These are phyloP conservation scores for Conus ventricosus DNA, from an alignment of 1,140 invertebrate genomes.

Conservation along the genomic window DNA sequence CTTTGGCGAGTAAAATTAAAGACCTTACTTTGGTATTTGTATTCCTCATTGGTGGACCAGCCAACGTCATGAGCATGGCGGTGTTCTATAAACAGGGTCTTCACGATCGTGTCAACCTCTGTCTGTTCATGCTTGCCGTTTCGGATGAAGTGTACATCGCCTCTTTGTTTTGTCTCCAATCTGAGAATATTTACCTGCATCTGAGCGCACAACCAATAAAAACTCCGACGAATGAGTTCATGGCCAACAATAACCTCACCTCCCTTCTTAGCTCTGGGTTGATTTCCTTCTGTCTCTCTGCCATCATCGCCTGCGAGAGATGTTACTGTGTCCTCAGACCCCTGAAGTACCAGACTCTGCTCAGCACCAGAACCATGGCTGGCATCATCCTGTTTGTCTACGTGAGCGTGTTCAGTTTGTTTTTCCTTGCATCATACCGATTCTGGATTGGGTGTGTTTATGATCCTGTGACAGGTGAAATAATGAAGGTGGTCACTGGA, in stretches of 20 bases:
- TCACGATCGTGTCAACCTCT: slow-evolving; percentile 11
- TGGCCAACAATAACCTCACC: background rate
- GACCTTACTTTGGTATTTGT: background rate
- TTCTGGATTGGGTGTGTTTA: too few relatives aligned
- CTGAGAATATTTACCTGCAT: background rate
- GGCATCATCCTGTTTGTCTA: too few relatives aligned
- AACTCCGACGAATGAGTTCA: background rate
- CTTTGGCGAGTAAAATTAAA: background rate
- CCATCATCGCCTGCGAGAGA: slow-evolving; percentile 16
- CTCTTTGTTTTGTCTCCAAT: background rate
- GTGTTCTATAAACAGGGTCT: slow-evolving; percentile 29
- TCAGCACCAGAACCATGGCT: background rate
- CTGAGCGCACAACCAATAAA: background rate
- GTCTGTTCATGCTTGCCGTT: background rate
- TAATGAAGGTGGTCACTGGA: too few relatives aligned
- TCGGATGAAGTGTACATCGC: background rate
- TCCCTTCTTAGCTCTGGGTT: too few relatives aligned
- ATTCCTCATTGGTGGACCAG: background rate
- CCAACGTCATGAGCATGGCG: slow-evolving; percentile 16
- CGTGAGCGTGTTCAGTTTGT: too few relatives aligned
- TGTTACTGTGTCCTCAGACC: slow-evolving; percentile 19
- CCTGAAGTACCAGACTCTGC: background rate
- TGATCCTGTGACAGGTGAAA: background rate
- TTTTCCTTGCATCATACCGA: too few relatives aligned
- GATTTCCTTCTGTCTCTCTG: background rate